Evolutionary conservation across 2,888 invertebrate species (phyloP).

Genomic region (Caenorhabditis virilis): DNA sequence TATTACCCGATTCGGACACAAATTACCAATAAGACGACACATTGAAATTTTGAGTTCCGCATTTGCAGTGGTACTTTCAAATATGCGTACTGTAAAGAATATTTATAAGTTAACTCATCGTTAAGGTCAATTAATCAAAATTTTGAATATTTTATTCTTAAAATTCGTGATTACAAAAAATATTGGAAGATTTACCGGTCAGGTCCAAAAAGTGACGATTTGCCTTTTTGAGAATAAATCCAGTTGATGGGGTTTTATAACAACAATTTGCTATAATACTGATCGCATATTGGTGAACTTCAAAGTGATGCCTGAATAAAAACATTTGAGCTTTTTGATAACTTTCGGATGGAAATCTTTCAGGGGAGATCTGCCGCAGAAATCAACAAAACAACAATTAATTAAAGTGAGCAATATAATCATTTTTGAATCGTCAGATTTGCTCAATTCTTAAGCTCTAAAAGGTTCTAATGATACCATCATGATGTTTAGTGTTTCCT

Average conservation of each 20-base stretch:
- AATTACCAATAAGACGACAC: slow-evolving; percentile 53
- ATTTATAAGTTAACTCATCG: no score
- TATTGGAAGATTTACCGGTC: slow-evolving; percentile 9
- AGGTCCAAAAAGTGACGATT: slow-evolving; percentile 21
- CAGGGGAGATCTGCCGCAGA: no score
- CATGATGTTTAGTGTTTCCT: no score
- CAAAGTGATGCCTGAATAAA: slow-evolving; percentile 19
- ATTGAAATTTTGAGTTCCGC: slow-evolving; percentile 37
- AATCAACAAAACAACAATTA: no score
- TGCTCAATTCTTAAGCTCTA: no score
- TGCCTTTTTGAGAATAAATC: slow-evolving; percentile 15
- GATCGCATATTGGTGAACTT: slow-evolving; percentile 29
- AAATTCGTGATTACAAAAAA: no score
- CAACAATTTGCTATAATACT: slow-evolving; percentile 34
- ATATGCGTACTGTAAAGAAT: slow-evolving; percentile 42
- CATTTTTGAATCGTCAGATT: no score
- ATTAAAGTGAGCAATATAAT: no score
- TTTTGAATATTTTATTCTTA: no score
- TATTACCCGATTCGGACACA: slow-evolving; percentile 55
- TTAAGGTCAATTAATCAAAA: no score
- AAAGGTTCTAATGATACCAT: no score
- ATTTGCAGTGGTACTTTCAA: slow-evolving; percentile 40
- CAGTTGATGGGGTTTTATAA: slow-evolving; percentile 16
- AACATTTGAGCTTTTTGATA: slow-evolving; percentile 2
- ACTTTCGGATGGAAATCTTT: no score